Evolutionary conservation across 2,113 vertebrate genomes (phyloP), one percentile per base, ranked within the genome.

Genomic region (Protobothrops flavoviridis): DNA sequence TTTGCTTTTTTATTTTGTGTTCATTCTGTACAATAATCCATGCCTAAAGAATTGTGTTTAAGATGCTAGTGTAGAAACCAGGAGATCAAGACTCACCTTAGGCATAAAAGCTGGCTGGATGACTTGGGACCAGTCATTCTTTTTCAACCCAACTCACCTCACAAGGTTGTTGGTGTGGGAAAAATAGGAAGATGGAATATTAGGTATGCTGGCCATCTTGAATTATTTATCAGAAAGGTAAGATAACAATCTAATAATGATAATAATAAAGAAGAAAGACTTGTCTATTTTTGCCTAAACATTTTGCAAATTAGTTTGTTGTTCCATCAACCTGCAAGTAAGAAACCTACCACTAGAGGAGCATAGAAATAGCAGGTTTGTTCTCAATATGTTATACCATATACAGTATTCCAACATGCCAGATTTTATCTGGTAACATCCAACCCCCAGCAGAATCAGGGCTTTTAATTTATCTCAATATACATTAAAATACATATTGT

Each of bases 281-380:
- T 0, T 87, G 81, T 8, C 17, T 88, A 20, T n/a, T 1, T n/a
- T 92, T 81, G 56, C 33, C 23, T 91, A 45, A 56, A 29, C 24
- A 85, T 56, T 53, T 53, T 87, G n/a, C 45, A 87, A 23, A 92
- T 39, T 15, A 26, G 1, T 92, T 23, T n/a, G 29, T 39, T 92
- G 9, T 23, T 81, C 95, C 24, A 4, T 93, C 23, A 91, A 39
- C n/a, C 55, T 93, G 29, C 88, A 81, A 91, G 26, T 92, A 69
- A 92, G 43, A 45, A 88, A 5, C 3, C 15, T 87, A n/a, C 20
- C 85, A 87, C 3, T 29, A 87, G 11, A 48, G 21, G 12, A 10
- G 1, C 33, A 53, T 20, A 50, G 50, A 92, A 89, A 69, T 9
- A 74, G 33, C 50, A 74, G 24, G n/a, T 39, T 81, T 81, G 15